A percentile compares a stretch with the other conserved stretches of the same genome.
phyloP scores from a whole-genome alignment of 1,140 invertebrate species.

The Gyrodactylus bullatarudis region DNA sequence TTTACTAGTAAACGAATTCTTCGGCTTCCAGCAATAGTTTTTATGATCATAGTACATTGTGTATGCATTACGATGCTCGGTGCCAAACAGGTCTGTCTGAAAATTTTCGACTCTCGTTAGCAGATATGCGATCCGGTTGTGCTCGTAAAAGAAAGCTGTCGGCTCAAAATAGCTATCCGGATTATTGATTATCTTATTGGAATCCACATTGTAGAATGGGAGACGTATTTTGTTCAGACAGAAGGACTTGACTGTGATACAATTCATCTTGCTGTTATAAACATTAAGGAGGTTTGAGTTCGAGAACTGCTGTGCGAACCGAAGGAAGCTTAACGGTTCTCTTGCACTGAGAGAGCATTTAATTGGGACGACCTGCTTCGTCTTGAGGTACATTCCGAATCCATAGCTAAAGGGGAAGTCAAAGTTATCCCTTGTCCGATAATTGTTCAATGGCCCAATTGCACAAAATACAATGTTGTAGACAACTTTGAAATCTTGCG shows the following conservation, averaged over 20 bases:
- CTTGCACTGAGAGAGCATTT: background rate
- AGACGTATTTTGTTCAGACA: background rate
- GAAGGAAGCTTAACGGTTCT: background rate
- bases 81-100: background rate
- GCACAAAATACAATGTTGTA: background rate
- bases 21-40: background rate
- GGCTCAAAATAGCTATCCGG: background rate
- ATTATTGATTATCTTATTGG: background rate
- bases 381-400: background rate
- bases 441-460: background rate
- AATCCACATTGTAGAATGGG: background rate
- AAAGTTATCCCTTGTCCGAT: background rate
- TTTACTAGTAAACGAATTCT: background rate
- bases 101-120: background rate
- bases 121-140: background rate
- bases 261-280: background rate
- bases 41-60: background rate
- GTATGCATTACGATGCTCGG: background rate
- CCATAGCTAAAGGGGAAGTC: background rate
- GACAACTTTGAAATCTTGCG: background rate
- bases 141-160: background rate
- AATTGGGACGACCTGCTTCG: background rate
- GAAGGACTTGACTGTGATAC: background rate
- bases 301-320: background rate
- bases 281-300: background rate